Percentiles rank a stretch among this genome's conserved stretches.
These are phyloP conservation scores for Penaeus chinensis DNA, from an alignment of 1,140 invertebrate genomes.

Conservation along the genomic window DNA sequence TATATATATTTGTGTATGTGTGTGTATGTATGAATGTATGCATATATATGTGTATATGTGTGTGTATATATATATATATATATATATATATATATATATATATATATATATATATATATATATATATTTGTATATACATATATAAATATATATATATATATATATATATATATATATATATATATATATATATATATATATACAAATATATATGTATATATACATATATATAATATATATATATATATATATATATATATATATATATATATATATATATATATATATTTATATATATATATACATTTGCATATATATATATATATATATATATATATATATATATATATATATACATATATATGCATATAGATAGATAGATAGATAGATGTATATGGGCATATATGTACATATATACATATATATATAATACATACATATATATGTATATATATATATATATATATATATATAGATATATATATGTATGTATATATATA, in stretches of 20 bases:
- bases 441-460: no score
- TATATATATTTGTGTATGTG: neutral
- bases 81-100: constrained; percentile 12
- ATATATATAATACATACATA: no score
- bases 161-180: constrained; percentile 26
- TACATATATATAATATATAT: constrained; percentile 10
- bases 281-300: constrained; percentile 5
- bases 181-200: neutral
- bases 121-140: constrained; percentile 16
- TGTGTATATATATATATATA: constrained; percentile 13
- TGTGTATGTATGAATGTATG: constrained; percentile 2
- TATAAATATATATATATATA: constrained; percentile 21
- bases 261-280: constrained; percentile 26
- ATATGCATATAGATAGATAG: no score
- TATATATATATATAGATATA: no score
- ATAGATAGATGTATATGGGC: no score
- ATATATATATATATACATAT: no score
- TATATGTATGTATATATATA: no score
- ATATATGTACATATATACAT: no score
- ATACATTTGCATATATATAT: neutral
- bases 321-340: neutral
- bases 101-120: constrained; percentile 7
- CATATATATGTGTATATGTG: constrained; percentile 18
- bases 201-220: neutral
- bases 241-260: constrained; percentile 28